Percentiles rank a stretch among this genome's conserved stretches.
phyloP scores from a whole-genome alignment of 2,888 invertebrate species.

The Mythimna lalbum region DNA sequence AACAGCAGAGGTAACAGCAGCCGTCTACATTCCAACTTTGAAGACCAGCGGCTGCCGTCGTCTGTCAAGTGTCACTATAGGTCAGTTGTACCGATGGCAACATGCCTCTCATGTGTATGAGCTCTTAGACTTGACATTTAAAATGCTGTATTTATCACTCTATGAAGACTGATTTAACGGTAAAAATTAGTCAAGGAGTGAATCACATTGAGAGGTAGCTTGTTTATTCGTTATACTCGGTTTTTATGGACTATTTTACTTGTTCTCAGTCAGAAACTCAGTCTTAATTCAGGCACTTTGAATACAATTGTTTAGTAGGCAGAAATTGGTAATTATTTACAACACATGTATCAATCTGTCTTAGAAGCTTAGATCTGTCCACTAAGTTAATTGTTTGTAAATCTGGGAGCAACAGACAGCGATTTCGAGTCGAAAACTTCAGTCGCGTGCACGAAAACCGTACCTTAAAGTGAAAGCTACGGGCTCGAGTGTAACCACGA shows the following conservation, averaged over 20 bases:
- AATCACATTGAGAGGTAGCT: constrained; percentile 48
- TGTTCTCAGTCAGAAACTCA: constrained; percentile 41
- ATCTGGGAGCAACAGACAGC: constrained; percentile 3
- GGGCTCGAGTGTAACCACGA: no score
- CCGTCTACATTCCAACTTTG: no score
- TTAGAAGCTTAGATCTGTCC: constrained; percentile 1
- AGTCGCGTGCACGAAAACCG: constrained; percentile 44
- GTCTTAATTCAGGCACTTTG: constrained; percentile 53
- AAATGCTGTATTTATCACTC: constrained; percentile 1
- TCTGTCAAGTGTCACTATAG: no score
- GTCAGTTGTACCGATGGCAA: no score
- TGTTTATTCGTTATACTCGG: constrained; percentile 17
- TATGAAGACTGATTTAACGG: constrained; percentile 27
- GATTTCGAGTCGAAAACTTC: not conserved
- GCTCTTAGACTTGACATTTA: not conserved
- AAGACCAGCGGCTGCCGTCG: no score
- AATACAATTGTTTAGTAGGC: constrained; percentile 14
- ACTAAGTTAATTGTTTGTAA: constrained; percentile 2
- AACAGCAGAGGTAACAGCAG: no score
- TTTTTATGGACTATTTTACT: constrained; percentile 13
- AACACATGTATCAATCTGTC: not conserved
- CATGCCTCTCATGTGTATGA: no score
- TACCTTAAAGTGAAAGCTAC: constrained; percentile 23
- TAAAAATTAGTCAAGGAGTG: constrained; percentile 8
- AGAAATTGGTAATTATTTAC: constrained; percentile 5